These are phyloP conservation scores for Bucco capensis DNA, from an alignment of 2,113 vertebrate genomes.

Conservation along the genomic window DNA sequence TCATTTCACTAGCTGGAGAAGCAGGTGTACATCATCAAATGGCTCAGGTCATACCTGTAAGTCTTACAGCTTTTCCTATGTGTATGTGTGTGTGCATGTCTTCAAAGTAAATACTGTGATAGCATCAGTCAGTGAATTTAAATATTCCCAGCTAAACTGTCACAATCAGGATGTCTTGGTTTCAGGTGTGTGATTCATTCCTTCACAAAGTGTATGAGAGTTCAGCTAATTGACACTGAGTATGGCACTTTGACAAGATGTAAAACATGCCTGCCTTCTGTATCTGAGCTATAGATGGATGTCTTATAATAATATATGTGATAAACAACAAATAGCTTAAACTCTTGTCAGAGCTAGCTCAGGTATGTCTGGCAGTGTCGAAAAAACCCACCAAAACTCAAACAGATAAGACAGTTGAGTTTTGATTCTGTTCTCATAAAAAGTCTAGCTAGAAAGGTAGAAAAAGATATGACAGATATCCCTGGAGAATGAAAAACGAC, in stretches of 20 bases:
- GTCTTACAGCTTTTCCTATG: background rate
- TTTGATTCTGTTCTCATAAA: background rate
- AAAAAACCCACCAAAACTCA: background rate
- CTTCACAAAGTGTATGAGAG: background rate
- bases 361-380: background rate
- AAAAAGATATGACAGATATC: background rate
- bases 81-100: background rate
- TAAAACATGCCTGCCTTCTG: background rate
- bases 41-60: background rate
- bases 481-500: background rate
- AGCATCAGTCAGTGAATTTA: background rate
- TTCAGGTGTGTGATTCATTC: background rate
- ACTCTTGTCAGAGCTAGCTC: background rate
- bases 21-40: background rate
- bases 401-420: background rate
- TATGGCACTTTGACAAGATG: background rate
- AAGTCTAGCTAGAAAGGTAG: background rate
- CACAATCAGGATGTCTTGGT: background rate
- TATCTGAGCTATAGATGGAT: background rate
- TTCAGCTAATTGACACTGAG: background rate
- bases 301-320: background rate
- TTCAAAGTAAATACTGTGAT: background rate
- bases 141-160: background rate
- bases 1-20: background rate
- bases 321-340: slow-evolving; percentile 35